These are phyloP conservation scores for Ammodytes dubius DNA, from an alignment of 2,113 vertebrate species.

Conservation along the genomic window DNA sequence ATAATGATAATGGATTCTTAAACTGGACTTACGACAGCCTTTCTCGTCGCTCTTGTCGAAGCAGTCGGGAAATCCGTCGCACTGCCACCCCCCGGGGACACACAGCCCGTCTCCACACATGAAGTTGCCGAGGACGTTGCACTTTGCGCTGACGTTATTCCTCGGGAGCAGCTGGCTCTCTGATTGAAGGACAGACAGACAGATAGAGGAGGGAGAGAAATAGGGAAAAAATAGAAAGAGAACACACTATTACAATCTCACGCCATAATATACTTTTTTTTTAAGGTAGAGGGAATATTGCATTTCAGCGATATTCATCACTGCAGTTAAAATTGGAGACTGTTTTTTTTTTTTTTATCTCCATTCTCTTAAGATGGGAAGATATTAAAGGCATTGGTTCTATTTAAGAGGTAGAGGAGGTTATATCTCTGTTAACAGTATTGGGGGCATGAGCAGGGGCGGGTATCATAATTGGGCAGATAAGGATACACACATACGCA, in stretches of 20 bases:
- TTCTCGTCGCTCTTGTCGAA: conserved; percentile 96
- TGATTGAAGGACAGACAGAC: conserved; percentile 66
- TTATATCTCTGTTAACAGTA: conserved; percentile 34
- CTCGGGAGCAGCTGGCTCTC: conserved; percentile 95
- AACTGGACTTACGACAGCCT: conserved; percentile 93
- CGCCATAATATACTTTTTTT: conserved; percentile 14
- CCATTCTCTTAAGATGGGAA: conserved; percentile 27
- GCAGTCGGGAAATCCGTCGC: conserved; percentile 93
- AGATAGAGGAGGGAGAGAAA: not conserved
- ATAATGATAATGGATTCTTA: not conserved
- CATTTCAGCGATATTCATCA: conserved; percentile 38
- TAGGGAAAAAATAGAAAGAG: not conserved
- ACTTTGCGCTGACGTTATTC: conserved; percentile 96
- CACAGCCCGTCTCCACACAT: conserved; percentile 95
- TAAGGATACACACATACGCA: conserved; percentile 12
- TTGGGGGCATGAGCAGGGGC: not conserved
- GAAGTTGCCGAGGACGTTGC: conserved; percentile 97
- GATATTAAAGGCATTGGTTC: conserved; percentile 34
- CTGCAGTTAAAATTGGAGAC: conserved; percentile 22
- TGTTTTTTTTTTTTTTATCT: conserved; percentile 41
- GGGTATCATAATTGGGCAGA: conserved; percentile 32
- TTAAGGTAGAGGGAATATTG: conserved; percentile 12
- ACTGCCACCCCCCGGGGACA: conserved; percentile 94
- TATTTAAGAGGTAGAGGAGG: conserved; percentile 35
- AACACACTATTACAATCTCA: conserved; percentile 36